phyloP scores from a whole-genome alignment of 2,113 vertebrate genomes.

The Platysteira castanea region DNA sequence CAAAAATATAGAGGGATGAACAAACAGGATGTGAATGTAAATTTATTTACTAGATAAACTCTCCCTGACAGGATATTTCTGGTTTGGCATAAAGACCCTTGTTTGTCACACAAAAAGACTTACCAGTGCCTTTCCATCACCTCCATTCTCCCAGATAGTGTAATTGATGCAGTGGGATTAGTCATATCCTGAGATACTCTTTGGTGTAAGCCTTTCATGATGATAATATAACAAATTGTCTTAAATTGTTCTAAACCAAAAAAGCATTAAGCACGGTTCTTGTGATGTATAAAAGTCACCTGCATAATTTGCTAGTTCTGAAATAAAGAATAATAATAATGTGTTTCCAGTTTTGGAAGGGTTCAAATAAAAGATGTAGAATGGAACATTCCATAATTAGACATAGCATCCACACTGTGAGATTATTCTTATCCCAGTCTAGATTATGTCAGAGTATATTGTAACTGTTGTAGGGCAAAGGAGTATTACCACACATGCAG shows the following conservation, averaged over 20 bases:
- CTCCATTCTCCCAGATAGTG: background rate
- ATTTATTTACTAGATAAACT: background rate
- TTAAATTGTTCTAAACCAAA: background rate
- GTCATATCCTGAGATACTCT: background rate
- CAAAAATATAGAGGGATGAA: background rate
- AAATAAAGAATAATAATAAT: background rate
- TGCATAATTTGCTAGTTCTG: background rate
- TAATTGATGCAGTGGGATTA: background rate
- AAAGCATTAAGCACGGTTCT: background rate
- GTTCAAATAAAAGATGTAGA: background rate
- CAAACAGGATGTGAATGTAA: background rate
- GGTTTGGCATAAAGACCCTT: background rate
- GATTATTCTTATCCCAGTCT: background rate
- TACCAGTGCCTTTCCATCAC: background rate
- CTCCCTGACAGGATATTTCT: background rate
- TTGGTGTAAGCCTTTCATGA: background rate
- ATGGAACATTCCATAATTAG: background rate
- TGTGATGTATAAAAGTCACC: background rate
- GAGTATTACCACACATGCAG: background rate
- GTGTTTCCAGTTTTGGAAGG: background rate
- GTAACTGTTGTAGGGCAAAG: background rate
- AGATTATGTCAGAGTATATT: background rate
- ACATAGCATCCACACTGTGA: background rate
- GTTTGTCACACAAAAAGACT: background rate
- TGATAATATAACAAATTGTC: background rate